Base-by-base conservation (phyloP, 2,888 invertebrate species). In the Drymonia ruficornis region DNA sequence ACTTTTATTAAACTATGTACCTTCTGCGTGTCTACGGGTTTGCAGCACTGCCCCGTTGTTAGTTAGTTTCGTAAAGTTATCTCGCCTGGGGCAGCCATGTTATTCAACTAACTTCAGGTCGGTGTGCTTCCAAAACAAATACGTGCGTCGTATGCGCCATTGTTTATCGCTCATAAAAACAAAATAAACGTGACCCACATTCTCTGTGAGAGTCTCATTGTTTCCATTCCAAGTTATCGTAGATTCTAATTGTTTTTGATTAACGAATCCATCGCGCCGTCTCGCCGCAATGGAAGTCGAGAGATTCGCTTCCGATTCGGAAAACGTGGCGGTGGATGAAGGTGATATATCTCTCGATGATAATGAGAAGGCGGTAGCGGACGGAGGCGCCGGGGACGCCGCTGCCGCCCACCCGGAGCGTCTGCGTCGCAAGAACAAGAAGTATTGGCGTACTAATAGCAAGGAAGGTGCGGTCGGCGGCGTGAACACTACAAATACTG, bases 221-320 rank as follows among this genome's bases (percentile, higher is more conserved):
- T 74, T 62, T 70, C 54, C 61, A 56, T 49, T 55, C 53, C 50
- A 52, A 63, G 46, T 59, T 58, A 31, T 52, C 55, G 53, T 54
- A 50, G 48, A 43, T 55, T 11, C 49, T 50, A 43, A 46, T 71
- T 60, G 49, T 50, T 53, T 59, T 56, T 44, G 38, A 40, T 19
- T 48, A 53, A 38, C 28, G 55, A 58, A 55, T 47, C 71, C 65
- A 69, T 73, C 65, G 70, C 59, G 63, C 54, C 69, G 63, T 68
- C 77, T 68, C 77, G 81, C 81, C 81, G 83, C 76, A 74, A 93
- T 93, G 93, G 93, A 93, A 84, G 89, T 89, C 74, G 92, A 91
- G 70, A 84, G 81, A 66, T 77, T 84, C 73, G 83, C 78, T 78
- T 84, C 87, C 78, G 91, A 91, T 70, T 72, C 84, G 60, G 92